These are phyloP conservation scores for Phengaris arion DNA, from an alignment of 2,888 invertebrate genomes.

Conservation along the genomic window DNA sequence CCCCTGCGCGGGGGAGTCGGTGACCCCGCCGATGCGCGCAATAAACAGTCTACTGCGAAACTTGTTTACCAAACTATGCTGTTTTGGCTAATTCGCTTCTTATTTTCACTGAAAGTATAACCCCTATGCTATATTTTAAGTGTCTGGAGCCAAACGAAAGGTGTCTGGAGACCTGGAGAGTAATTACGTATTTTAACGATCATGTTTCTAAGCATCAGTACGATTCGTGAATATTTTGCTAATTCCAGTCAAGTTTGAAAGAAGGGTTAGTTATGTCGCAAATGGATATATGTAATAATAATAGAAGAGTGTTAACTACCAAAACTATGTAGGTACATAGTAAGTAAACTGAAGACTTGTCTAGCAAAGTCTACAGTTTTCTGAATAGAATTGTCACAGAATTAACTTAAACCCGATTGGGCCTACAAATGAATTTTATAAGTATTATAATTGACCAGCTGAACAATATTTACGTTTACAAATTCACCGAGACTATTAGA, in stretches of 20 bases:
- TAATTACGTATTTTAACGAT: background rate
- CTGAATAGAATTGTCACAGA: background rate
- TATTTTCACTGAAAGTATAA: constrained; percentile 31
- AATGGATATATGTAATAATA: too few relatives aligned
- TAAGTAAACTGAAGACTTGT: too few relatives aligned
- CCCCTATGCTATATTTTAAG: background rate
- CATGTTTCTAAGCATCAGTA: background rate
- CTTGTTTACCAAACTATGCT: constrained; percentile 43
- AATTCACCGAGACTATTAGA: constrained; percentile 32
- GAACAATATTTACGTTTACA: constrained; percentile 3
- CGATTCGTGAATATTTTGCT: too few relatives aligned
- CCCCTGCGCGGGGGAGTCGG: constrained; percentile 40
- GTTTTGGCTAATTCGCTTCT: constrained; percentile 41
- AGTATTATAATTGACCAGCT: constrained; percentile 5
- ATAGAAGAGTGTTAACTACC: too few relatives aligned
- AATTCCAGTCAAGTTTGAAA: too few relatives aligned
- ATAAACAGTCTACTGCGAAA: constrained; percentile 46
- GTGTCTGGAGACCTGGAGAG: background rate
- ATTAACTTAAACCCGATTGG: background rate
- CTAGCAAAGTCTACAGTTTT: too few relatives aligned
- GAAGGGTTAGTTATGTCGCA: background rate
- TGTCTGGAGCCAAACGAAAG: background rate
- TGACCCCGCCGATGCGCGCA: constrained; percentile 40
- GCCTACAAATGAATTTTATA: background rate
- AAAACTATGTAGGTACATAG: too few relatives aligned